These are phyloP conservation scores for Zosterops japonicus DNA, from an alignment of 2,113 vertebrate genomes.

Conservation along the genomic window DNA sequence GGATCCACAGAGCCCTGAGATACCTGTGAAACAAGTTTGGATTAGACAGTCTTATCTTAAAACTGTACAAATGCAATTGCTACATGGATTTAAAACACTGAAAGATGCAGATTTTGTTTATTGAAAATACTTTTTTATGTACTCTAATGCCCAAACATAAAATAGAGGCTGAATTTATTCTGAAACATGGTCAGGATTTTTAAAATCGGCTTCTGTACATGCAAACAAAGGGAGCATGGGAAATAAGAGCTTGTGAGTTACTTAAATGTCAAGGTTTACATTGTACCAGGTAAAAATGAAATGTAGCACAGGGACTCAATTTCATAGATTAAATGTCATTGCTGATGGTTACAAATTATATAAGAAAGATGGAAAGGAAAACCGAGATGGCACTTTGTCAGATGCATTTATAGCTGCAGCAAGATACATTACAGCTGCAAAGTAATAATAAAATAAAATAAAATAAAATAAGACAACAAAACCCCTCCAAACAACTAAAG, in stretches of 20 bases:
- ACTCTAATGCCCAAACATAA: background rate
- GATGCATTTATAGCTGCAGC: constrained; percentile 29
- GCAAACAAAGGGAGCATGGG: background rate
- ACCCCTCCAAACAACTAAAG: background rate
- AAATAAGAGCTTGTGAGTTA: constrained; percentile 9
- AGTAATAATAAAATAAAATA: background rate
- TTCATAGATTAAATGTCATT: constrained; percentile 62
- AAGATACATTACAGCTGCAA: background rate
- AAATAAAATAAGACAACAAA: background rate
- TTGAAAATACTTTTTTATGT: background rate
- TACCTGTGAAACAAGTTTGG: background rate
- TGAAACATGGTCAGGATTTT: constrained; percentile 29
- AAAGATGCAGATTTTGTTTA: constrained; percentile 1
- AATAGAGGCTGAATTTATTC: constrained; percentile 15
- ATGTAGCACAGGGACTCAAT: constrained; percentile 5
- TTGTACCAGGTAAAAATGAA: constrained; percentile 31
- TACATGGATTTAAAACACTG: background rate
- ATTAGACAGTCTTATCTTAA: background rate
- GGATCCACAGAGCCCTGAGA: background rate
- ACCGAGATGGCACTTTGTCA: constrained; percentile 7
- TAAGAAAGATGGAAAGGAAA: constrained; percentile 28
- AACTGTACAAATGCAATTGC: background rate
- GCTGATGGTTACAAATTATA: constrained; percentile 46
- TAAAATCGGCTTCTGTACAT: constrained; percentile 9
- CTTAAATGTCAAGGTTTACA: constrained; percentile 60